Evolutionary conservation across 2,888 invertebrate species (phyloP), one percentile per base, ranked within the genome.

Genomic region (Altica lythri): DNA sequence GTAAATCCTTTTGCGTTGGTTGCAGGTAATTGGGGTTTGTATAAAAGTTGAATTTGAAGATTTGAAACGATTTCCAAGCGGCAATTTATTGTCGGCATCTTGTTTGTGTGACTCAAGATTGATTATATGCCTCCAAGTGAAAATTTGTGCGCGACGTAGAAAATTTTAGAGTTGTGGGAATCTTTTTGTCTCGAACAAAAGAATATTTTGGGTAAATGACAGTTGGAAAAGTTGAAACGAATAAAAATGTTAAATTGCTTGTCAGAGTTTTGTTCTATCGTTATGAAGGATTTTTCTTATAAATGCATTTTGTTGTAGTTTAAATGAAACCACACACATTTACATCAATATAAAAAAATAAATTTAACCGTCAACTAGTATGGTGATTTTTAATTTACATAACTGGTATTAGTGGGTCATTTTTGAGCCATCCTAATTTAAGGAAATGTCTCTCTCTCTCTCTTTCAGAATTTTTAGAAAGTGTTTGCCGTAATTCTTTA

Each of bases 11-110:
- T 48, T 42, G 35, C 37, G 29, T 32, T 30, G 53, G 43, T 53
- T 54, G 16, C 29, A 44, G 45, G 48, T 52, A 58, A 58, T 55
- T 58, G 52, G 14, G 50, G 46, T 53, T 46, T 46, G 48, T 14
- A 44, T 45, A 32, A 49, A 55, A 54, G 49, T 52, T 44, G 51
- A 52, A 58, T 48, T 48, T 49, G 46, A 47, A 54, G 54, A 54
- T 50, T 55, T 42, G 50, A 14, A 34, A 18, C 50, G 25, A 48
- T 53, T 45, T 43, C 29, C 25, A 47, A 37, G 18, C 22, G 22
- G 30, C 48, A 35, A 35, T 47, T 27, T 47, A 25, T 10, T 30
- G 30, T 18, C 30, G 18, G 19, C 18, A 13, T 17, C 35, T 19
- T 12, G 34, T 32, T 46, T 35, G 35, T 35, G 22, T 35, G 12